A percentile compares a stretch with the other conserved stretches of the same genome.
phyloP scores from a whole-genome alignment of 2,888 invertebrate species.

The Erebia epiphron region DNA sequence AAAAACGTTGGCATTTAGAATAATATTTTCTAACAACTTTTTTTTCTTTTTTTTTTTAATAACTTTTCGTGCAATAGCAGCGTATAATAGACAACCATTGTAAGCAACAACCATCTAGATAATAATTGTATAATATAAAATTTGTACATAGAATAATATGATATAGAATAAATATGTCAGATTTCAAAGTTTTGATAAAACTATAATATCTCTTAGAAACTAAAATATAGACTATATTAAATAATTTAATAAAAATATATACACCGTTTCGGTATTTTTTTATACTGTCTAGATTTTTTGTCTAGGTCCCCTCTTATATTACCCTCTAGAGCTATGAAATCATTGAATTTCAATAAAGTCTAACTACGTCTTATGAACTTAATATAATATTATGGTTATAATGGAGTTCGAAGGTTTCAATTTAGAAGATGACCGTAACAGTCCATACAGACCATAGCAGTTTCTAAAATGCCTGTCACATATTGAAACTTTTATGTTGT shows the following conservation, averaged over 20 bases:
- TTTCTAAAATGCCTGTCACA: no score
- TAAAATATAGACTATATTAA: conserved; percentile 9
- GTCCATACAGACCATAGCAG: no score
- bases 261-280: neutral
- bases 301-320: neutral
- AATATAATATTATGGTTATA: neutral
- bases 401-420: neutral
- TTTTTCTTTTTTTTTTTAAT: neutral
- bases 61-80: conserved; percentile 24
- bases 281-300: neutral
- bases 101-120: conserved; percentile 40
- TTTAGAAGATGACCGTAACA: no score
- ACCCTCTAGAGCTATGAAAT: neutral
- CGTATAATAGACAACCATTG: conserved; percentile 26
- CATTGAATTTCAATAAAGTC: neutral
- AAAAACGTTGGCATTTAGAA: neutral
- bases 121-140: conserved; percentile 38
- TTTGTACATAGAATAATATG: conserved; percentile 36
- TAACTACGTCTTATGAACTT: neutral
- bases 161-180: conserved; percentile 32
- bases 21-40: neutral
- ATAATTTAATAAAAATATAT: conserved; percentile 20
- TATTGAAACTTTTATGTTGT: no score
- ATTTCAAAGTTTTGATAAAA: conserved; percentile 15
- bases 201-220: neutral